A percentile compares a stretch with the other conserved stretches of the same genome.
Evolutionary conservation across 2,888 invertebrate species (phyloP).

Genomic region (Podabrus alpinus): DNA sequence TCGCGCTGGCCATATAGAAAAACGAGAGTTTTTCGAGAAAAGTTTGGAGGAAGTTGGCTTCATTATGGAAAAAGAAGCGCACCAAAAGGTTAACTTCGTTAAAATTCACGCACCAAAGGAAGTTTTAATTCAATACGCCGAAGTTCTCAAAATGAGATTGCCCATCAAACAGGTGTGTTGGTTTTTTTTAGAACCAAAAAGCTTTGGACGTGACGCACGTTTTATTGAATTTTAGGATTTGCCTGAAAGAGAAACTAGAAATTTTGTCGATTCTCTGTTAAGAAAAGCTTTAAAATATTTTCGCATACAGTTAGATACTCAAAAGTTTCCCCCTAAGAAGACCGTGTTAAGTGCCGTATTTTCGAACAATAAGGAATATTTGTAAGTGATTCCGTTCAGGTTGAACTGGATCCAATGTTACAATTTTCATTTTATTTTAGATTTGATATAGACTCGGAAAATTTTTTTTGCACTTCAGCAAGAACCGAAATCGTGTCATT

Average conservation of each 20-base stretch:
- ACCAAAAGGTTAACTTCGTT: slow-evolving; percentile 67
- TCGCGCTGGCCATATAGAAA: slow-evolving; percentile 49
- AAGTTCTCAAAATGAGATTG: slow-evolving; percentile 76
- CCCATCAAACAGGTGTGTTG: slow-evolving; percentile 71
- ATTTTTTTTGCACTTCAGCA: slow-evolving; percentile 70
- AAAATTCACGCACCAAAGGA: slow-evolving; percentile 76
- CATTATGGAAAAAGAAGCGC: slow-evolving; percentile 64
- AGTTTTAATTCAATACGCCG: slow-evolving; percentile 73
- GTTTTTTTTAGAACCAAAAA: neutral
- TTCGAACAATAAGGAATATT: slow-evolving; percentile 64
- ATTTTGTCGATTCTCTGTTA: slow-evolving; percentile 39
- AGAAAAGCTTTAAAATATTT: slow-evolving; percentile 60
- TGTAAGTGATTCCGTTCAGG: slow-evolving; percentile 11
- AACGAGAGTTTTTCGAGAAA: slow-evolving; percentile 63
- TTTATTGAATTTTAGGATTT: slow-evolving; percentile 33
- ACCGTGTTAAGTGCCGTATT: slow-evolving; percentile 71
- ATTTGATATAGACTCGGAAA: slow-evolving; percentile 67
- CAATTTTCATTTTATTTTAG: slow-evolving; percentile 48
- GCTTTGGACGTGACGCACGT: neutral
- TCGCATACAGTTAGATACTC: slow-evolving; percentile 60
- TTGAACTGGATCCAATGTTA: neutral
- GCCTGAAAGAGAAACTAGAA: slow-evolving; percentile 29
- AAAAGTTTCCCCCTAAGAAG: slow-evolving; percentile 64
- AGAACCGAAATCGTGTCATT: slow-evolving; percentile 73
- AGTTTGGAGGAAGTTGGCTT: slow-evolving; percentile 67